Conservation (phyloP, 2,113 vertebrate genomes). For the Plecotus auritus region DNA sequence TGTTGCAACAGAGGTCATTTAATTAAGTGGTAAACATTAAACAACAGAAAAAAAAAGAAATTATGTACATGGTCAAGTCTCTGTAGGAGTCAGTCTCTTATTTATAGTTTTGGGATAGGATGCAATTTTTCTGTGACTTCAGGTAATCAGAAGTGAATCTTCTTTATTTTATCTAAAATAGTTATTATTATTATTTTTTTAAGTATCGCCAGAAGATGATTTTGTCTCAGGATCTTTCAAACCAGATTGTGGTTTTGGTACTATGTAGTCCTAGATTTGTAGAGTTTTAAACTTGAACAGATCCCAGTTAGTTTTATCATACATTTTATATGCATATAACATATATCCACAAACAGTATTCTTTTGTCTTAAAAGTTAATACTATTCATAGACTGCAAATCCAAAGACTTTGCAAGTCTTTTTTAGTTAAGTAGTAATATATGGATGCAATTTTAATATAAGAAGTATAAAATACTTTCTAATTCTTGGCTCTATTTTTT, state of each 20-base stretch:
- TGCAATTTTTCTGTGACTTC: conserved; percentile 35
- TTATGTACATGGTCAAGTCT: conserved; percentile 40
- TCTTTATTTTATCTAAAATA: conserved; percentile 25
- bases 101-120: conserved; percentile 46
- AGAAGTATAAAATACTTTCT: conserved; percentile 43
- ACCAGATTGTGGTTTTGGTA: conserved; percentile 62
- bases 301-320: background rate
- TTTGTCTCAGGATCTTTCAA: conserved; percentile 75
- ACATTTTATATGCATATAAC: background rate
- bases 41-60: conserved; percentile 57
- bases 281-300: conserved; percentile 55
- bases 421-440: conserved; percentile 29
- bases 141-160: conserved; percentile 15
- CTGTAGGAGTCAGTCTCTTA: conserved; percentile 47
- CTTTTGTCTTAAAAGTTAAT: conserved; percentile 64
- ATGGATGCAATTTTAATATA: conserved; percentile 53
- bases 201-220: conserved; percentile 67
- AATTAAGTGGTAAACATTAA: conserved; percentile 72
- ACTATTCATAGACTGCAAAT: conserved; percentile 64
- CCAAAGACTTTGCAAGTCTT: conserved; percentile 44
- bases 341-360: conserved; percentile 35
- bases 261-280: conserved; percentile 50
- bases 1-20: conserved; percentile 65
- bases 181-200: conserved; percentile 32
- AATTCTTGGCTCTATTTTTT: conserved; percentile 51